These are phyloP conservation scores for Ophion ellenae DNA, from an alignment of 2,888 invertebrate genomes.

Conservation along the genomic window DNA sequence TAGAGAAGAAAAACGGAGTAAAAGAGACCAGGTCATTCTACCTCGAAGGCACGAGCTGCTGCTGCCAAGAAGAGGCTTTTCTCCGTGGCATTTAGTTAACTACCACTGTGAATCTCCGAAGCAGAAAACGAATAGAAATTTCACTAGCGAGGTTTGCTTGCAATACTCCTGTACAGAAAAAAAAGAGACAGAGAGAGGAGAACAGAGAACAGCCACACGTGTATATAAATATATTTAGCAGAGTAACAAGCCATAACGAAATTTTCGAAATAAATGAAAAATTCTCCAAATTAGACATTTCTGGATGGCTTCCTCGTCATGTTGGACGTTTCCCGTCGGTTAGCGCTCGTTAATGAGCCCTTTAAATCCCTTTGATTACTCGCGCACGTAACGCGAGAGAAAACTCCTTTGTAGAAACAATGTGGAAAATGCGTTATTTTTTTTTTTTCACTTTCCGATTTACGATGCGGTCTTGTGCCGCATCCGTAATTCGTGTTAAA, in stretches of 20 bases:
- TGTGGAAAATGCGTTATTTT: background rate
- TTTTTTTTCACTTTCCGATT: background rate
- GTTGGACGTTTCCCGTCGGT: background rate
- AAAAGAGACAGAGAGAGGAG: slow-evolving; percentile 30
- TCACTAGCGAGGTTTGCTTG: background rate
- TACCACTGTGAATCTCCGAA: slow-evolving; percentile 45
- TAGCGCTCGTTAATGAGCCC: background rate
- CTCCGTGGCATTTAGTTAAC: slow-evolving; percentile 64
- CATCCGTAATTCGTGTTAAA: no score
- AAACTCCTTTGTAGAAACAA: background rate
- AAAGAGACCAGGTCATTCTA: slow-evolving; percentile 61
- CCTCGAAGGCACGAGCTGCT: slow-evolving; percentile 58
- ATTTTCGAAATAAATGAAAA: slow-evolving; percentile 8
- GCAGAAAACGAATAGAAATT: slow-evolving; percentile 55
- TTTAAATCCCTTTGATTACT: background rate
- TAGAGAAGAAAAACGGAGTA: slow-evolving; percentile 16
- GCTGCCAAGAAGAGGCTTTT: slow-evolving; percentile 63
- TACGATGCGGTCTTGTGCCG: no score
- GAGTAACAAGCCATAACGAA: background rate
- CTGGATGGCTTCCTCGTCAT: background rate
- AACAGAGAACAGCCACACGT: background rate
- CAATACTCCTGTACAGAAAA: slow-evolving; percentile 22
- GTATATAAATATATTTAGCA: no score
- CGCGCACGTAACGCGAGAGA: background rate
- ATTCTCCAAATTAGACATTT: background rate